Conservation (phyloP, 1,140 invertebrate genomes). For the Chlorops oryzae region DNA sequence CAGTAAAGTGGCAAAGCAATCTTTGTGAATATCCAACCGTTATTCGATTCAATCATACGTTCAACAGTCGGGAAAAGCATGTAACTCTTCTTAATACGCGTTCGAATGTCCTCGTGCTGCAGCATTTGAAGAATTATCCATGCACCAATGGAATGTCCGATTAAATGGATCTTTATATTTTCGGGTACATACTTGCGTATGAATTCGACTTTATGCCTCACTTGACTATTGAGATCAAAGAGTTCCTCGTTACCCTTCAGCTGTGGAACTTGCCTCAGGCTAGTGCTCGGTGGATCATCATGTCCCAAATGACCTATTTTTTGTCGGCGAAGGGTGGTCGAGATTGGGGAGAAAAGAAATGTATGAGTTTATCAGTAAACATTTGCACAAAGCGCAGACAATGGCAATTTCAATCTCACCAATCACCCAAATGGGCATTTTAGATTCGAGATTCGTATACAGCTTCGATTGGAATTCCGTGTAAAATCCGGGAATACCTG, state of each 20-base stretch:
- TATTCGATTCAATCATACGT: conserved; percentile 63
- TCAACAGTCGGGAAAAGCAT: conserved; percentile 80
- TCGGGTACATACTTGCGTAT: conserved; percentile 64
- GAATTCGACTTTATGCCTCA: conserved; percentile 74
- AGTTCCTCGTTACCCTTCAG: conserved; percentile 52
- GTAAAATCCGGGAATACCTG: conserved; percentile 65
- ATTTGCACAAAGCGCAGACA: background rate
- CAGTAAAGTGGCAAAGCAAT: conserved; percentile 36
- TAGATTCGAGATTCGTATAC: conserved; percentile 51
- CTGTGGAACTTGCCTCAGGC: conserved; percentile 46
- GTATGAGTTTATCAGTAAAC: background rate
- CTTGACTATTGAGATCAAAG: conserved; percentile 67
- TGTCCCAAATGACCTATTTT: conserved; percentile 61
- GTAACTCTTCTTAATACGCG: conserved; percentile 55
- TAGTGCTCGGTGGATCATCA: conserved; percentile 52
- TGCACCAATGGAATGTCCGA: conserved; percentile 80
- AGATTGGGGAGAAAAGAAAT: too few relatives aligned
- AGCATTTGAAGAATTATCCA: conserved; percentile 74
- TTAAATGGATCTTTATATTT: conserved; percentile 61
- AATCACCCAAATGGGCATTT: conserved; percentile 64
- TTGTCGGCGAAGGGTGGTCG: conserved; percentile 23
- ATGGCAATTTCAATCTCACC: conserved; percentile 20
- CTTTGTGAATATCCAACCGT: conserved; percentile 59
- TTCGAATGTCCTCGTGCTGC: conserved; percentile 51
- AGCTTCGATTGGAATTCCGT: conserved; percentile 60